Evolutionary conservation across 2,797 vertebrate species (phyloP), one percentile per base, ranked within the genome.

Genomic region (Argyrosomus regius): DNA sequence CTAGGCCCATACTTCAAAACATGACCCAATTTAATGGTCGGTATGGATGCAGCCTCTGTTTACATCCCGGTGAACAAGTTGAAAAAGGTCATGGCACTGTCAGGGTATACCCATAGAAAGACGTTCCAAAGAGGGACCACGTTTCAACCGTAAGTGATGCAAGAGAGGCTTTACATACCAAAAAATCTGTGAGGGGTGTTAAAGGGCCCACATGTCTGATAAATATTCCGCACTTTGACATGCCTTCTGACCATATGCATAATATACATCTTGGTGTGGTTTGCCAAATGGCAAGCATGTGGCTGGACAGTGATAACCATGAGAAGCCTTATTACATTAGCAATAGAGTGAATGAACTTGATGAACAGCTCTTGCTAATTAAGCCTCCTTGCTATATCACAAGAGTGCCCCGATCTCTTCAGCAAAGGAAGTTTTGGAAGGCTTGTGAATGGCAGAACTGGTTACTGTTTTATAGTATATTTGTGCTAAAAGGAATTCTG

Each of bases 201-300:
- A 72, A 72, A 62, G 70, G 59, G 20, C 60, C 60, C 49, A 74
- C 50, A 4, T 64, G 16, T 46, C 60, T 74, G 1, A 20, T 69
- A 62, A 82, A 84, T 1, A 80, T 80, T 13, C 79, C 75, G 74
- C 65, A 84, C 31, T 87, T 87, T 84, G 71, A 87, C 6, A 78
- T 88, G 83, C 74, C 83, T 81, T 77, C 82, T 81, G 78, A 84
- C 54, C 79, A 81, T 61, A 88, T 85, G 86, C 80, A 85, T 58
- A 81, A 85, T 75, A 4, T 88, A 72, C 80, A 85, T 85, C 83
- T 88, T 80, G 83, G 81, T n/a, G 56, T 85, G 1, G 80, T 85
- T 75, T 13, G 53, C 6, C 80, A 88, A 80, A 83, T 88, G 74
- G 9, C 83, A 83, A 83, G 68, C 53, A 72, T 86, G 75, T 85